Conservation (phyloP, 2,888 invertebrate species). For the Prenolepis imparis region DNA sequence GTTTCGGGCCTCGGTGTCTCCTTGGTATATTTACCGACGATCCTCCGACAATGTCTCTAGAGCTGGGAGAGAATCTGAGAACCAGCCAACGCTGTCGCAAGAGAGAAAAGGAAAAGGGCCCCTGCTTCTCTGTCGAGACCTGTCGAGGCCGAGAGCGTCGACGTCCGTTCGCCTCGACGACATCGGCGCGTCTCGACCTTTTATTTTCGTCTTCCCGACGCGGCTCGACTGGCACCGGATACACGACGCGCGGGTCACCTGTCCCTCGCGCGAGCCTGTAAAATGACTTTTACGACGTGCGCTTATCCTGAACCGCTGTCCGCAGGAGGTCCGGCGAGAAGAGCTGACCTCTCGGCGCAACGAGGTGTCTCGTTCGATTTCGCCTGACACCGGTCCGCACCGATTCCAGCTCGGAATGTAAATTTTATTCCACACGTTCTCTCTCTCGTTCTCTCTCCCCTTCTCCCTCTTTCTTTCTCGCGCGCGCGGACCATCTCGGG, state of each 20-base stretch:
- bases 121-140: neutral
- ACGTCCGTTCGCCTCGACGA: conserved; percentile 50
- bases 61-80: neutral
- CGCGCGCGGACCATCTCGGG: conserved; percentile 63
- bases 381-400: conserved; percentile 79
- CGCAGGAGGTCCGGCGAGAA: conserved; percentile 82
- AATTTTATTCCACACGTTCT: conserved; percentile 80
- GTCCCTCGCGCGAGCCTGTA: conserved; percentile 77
- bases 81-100: neutral
- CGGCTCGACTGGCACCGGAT: conserved; percentile 40
- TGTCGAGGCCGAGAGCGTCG: conserved; percentile 29
- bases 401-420: conserved; percentile 83
- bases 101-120: conserved; percentile 12
- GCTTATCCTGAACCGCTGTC: conserved; percentile 76
- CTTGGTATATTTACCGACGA: conserved; percentile 16
- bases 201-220: conserved; percentile 41
- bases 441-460: too few species aligned
- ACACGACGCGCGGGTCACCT: conserved; percentile 68
- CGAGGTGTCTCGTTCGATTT: conserved; percentile 85
- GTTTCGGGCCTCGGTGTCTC: neutral
- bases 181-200: conserved; percentile 32
- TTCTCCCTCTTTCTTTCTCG: conserved; percentile 59
- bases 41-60: neutral
- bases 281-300: conserved; percentile 85
- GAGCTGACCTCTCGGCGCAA: conserved; percentile 79